Evolutionary conservation across 2,888 invertebrate genomes (phyloP), one percentile per base, ranked within the genome.

Genomic region (Pristionchus fissidentatus): DNA sequence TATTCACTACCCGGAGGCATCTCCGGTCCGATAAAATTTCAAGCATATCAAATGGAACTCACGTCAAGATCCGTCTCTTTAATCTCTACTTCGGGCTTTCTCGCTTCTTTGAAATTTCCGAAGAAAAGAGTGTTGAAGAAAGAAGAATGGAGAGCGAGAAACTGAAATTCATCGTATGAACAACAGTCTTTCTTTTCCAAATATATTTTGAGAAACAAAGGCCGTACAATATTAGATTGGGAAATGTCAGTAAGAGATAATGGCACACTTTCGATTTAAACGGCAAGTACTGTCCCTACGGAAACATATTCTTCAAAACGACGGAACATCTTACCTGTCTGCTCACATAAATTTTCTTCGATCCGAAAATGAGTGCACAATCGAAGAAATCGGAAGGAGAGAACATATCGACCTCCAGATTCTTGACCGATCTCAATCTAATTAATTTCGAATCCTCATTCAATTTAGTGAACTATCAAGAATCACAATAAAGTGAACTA

Each of bases 391-490:
- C 70, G 0, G 70, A 70, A n/a, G 70, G 41, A 41, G 41, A 22
- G 7, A 70, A n/a, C n/a, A 70, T 41, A 70, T 70, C n/a, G 41
- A 70, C 41, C 1, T 38, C 0, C 0, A 70, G n/a, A 38, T 70
- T 70, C 70, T 70, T 70, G n/a, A n/a, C n/a, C n/a, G n/a, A n/a
- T 70, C 70, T 70, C 41, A 70, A 70, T 41, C 70, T 70, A 41
- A n/a, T n/a, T n/a, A 4, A 41, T n/a, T 57, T 26, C 26, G 26
- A 29, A 57, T 29, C 0, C 8, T 57, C 13, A 57, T 29, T 29
- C 19, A 4, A 1, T 29, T 26, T 2, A 29, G 8, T 26, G 55
- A 22, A 8, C 22, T 22, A 55, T 55, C 22, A n/a, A 55, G 55
- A 55, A 55, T 22, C 22, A n/a, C 41, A 70, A n/a, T 41, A 70